Evolutionary conservation across 2,113 vertebrate genomes (phyloP), one percentile per base, ranked within the genome.

Genomic region (Actinemys pallida): DNA sequence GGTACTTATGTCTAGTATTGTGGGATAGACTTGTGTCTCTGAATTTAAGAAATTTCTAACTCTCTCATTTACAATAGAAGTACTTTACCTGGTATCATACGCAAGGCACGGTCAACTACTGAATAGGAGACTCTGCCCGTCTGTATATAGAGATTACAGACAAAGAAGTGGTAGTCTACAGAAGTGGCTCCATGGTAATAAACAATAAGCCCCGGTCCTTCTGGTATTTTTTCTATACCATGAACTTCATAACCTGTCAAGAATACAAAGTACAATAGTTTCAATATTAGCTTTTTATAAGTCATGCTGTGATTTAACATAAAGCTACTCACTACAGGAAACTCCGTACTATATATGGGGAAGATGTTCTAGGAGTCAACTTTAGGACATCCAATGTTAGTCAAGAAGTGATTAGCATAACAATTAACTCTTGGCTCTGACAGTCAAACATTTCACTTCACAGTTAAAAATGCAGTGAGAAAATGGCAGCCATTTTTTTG

Each of bases 171-270:
- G 96, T 99, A 99, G 94, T 99, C 99, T 22, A 99, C 97, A 16
- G 98, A 98, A 96, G 99, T 98, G 62, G 99, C 99, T 96, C 99
- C 99, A 50, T 99, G 99, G 90, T 99, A 99, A 96, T 99, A 99
- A 81, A 99, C 98, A 35, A 99, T 99, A 85, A 99, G 97, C 12
- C 98, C 99, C 76, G 99, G 98, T 84, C 99, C 99, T 96, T 98
- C n/a, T 20, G 98, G 97, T 91, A 98, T 92, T 95, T 98, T 97
- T 87, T 98, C 97, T 93, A 97, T 96, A 3, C 97, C 98, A 88
- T 97, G 91, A 89, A 98, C 90, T 94, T 98, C 98, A 95, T 98
- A 97, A 95, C 97, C 98, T 98, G 87, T 95, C 87, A 9, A 56
- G 90, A 94, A 90, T n/a, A 95, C 49, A 93, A 96, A 95, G 87